Base-by-base conservation (phyloP, 2,113 vertebrate species). In the Sminthopsis crassicaudata region DNA sequence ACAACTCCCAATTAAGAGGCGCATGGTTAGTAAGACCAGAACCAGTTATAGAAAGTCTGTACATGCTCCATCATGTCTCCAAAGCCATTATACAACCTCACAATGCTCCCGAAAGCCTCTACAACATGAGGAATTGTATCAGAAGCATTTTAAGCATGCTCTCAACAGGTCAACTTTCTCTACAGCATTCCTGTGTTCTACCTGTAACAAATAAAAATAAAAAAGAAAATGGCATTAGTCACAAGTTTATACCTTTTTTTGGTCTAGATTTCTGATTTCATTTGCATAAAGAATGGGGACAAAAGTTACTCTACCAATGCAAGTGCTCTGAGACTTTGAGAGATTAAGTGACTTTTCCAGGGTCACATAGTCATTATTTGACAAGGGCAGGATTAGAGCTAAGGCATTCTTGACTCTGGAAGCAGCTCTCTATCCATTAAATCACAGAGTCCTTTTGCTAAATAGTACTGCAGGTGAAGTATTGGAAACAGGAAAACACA, bases 301-400 rank as follows among this genome's bases (percentile, higher is more conserved):
- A 76, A 76, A n/a, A n/a, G 30, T n/a, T 10, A 67, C 60, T 67
- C 12, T 67, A 36, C 60, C 60, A n/a, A n/a, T 67, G 60, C 36
- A 76, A n/a, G 14, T n/a, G 36, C 60, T n/a, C 42, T 60, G 1
- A 46, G 48, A 8, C 30, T 92, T 48, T 94, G 11, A 93, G 53
- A 92, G 5, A 42, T 92, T 92, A 57, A 89, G 23, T 57, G 67
- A 53, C 60, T 91, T 90, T n/a, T 52, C 67, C 48, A 91, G 54
- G 8, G 88, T 42, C 42, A 23, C 53, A 92, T n/a, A 96, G 92
- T 27, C 92, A 89, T 84, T 53, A 92, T n/a, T 52, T 24, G 55
- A 48, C 91, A 95, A 90, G 93, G 54, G 51, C 36, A 0, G 8
- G 14, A 46, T 46, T 19, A 60, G 27, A 93, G 12, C 5, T 0